Evolutionary conservation across 2,113 vertebrate genomes (phyloP), one percentile per base, ranked within the genome.

Genomic region (Nothocercus nigrocapillus): DNA sequence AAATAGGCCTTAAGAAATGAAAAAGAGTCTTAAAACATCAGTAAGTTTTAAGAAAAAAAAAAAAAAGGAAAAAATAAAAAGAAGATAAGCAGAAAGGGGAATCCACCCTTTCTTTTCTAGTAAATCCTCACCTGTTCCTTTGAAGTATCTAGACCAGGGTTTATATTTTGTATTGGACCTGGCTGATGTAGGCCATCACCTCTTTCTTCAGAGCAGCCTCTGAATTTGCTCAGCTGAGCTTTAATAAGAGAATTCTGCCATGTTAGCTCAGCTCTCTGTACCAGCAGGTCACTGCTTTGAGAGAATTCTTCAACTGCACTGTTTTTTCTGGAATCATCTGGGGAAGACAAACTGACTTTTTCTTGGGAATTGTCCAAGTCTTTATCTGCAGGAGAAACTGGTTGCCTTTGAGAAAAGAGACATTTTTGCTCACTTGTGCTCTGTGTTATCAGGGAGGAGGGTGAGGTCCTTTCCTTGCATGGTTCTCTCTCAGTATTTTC

Each of bases 211-310:
- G 86, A 76, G 20, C 67, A 61, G 18, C 22, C 59, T 68, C 73
- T 69, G 45, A 96, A 96, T 90, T 97, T 98, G 81, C 25, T 97
- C 19, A 99, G 97, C 74, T 98, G 98, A 67, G 98, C 94, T 96
- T 95, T 98, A 54, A 99, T 98, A 28, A 97, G 88, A 16, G 98
- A 96, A n/a, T 99, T 99, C 95, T 99, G 98, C 72, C 82, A 62
- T 7, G 97, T 98, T 58, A 99, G 93, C 91, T 99, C 97, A 9
- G 98, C 95, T 62, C 99, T 98, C 88, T 98, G 98, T 17, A 95
- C 94, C 92, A 98, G 84, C 74, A 99, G 78, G 66, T 98, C 97
- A 22, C 98, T 89, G 13, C 95, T 97, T 5, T 92, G 92, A 64
- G 90, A 12, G 8, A 94, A 47, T 1, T 82, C 75, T 58, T 92